Conservation (phyloP, 2,797 vertebrate species). For the Anguilla anguilla region DNA sequence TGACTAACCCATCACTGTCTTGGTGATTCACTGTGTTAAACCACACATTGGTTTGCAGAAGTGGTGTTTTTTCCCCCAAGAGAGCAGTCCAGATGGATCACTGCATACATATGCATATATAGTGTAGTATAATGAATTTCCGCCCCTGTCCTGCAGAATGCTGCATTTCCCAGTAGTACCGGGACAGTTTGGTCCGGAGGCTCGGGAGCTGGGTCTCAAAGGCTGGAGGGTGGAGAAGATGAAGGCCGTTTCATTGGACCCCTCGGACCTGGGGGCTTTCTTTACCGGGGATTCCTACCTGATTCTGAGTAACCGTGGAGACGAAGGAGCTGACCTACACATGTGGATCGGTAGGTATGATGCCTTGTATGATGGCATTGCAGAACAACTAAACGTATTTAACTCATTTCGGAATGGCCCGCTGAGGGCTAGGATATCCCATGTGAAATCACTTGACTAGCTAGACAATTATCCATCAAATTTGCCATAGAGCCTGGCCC, state of each 20-base stretch:
- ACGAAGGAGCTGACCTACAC: constrained; percentile 65
- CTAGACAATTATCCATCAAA: not conserved
- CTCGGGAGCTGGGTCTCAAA: constrained; percentile 60
- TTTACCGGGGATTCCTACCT: constrained; percentile 76
- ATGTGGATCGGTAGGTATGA: constrained; percentile 72
- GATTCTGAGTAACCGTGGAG: constrained; percentile 65
- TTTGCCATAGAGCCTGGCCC: not conserved
- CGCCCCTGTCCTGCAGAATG: constrained; percentile 42
- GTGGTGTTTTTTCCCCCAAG: not conserved
- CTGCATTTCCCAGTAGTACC: constrained; percentile 38
- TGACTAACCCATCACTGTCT: not conserved
- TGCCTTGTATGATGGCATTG: too few relatives aligned
- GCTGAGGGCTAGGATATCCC: too few relatives aligned
- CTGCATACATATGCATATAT: not conserved
- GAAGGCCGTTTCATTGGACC: constrained; percentile 62
- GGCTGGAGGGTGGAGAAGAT: constrained; percentile 77
- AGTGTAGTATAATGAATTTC: not conserved
- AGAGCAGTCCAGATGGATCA: not conserved
- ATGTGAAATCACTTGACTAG: not conserved
- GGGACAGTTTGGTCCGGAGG: constrained; percentile 45
- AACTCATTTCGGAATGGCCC: not conserved
- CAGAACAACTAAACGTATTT: not conserved
- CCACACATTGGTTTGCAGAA: not conserved
- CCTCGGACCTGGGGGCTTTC: constrained; percentile 62
- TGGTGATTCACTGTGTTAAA: not conserved